Evolutionary conservation across 2,797 vertebrate species (phyloP).

Genomic region (Threskiornis aethiopicus): DNA sequence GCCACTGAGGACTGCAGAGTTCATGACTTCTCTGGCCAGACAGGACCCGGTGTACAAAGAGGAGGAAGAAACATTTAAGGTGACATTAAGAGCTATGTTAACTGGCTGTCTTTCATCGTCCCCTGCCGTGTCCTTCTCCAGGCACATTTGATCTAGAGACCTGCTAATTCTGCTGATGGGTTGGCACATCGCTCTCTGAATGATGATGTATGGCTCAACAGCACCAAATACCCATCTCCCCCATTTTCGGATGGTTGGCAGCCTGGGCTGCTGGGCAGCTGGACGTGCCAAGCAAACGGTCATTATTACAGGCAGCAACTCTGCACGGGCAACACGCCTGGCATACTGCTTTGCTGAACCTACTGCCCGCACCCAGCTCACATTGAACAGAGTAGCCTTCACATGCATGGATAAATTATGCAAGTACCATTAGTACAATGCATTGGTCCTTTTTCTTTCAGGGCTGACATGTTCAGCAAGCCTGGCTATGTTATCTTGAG

Average conservation of each 20-base stretch:
- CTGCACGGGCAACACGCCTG: fast-evolving
- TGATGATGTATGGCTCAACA: background rate
- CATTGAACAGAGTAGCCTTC: background rate
- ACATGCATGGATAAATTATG: fast-evolving
- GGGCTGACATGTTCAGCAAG: background rate
- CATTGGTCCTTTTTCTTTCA: background rate
- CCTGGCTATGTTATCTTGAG: background rate
- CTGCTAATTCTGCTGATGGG: background rate
- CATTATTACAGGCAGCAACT: background rate
- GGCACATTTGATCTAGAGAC: background rate
- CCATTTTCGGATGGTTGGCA: background rate
- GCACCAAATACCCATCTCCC: background rate
- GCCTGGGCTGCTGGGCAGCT: background rate
- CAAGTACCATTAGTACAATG: too few relatives aligned
- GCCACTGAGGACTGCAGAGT: slow-evolving; percentile 77
- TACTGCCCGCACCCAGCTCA: background rate
- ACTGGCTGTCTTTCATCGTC: fast-evolving
- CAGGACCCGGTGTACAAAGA: slow-evolving; percentile 81
- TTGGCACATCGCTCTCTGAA: background rate
- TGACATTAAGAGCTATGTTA: background rate
- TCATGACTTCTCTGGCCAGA: slow-evolving; percentile 71
- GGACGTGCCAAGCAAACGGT: background rate
- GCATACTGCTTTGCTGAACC: background rate
- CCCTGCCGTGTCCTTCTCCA: background rate
- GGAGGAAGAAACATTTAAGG: slow-evolving; percentile 84